phyloP scores from a whole-genome alignment of 1,140 invertebrate species.

The Amphibalanus amphitrite region DNA sequence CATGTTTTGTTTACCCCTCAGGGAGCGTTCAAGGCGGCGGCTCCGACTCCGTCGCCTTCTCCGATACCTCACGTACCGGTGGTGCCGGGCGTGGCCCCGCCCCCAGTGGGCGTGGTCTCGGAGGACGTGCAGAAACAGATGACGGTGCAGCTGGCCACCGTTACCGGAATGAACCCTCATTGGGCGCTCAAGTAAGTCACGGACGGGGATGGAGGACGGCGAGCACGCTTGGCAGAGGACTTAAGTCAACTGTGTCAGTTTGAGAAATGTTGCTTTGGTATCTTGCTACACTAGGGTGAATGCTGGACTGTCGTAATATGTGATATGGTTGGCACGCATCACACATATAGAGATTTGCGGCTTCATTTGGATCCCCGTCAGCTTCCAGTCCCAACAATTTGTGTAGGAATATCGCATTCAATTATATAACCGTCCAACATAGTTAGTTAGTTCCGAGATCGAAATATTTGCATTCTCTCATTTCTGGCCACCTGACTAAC shows the following conservation, averaged over 20 bases:
- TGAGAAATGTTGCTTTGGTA: neutral
- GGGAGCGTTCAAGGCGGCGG: slow-evolving; percentile 32
- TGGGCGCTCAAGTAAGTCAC: slow-evolving; percentile 4
- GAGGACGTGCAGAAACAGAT: slow-evolving; percentile 13
- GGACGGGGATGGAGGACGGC: slow-evolving; percentile 45
- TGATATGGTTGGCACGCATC: neutral
- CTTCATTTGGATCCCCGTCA: too few relatives aligned
- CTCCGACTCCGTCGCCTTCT: slow-evolving; percentile 19
- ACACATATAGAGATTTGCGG: neutral
- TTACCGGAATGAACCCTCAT: neutral
- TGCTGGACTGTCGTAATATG: neutral
- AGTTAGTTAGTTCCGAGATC: neutral
- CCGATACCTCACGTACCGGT: neutral
- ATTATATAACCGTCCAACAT: slow-evolving; percentile 8
- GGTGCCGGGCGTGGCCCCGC: slow-evolving; percentile 17
- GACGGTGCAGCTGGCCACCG: slow-evolving; percentile 14
- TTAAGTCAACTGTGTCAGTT: slow-evolving; percentile 3
- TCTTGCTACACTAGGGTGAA: neutral
- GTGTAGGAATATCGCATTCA: slow-evolving; percentile 14
- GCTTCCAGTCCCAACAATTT: slow-evolving; percentile 14
- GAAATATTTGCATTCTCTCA: neutral
- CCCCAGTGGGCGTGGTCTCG: slow-evolving; percentile 16
- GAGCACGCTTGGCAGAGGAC: slow-evolving; percentile 38
- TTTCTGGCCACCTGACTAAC: neutral
- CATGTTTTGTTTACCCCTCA: too few relatives aligned